These are phyloP conservation scores for Phyllotreta cruciferae DNA, from an alignment of 2,888 invertebrate species.

Conservation along the genomic window DNA sequence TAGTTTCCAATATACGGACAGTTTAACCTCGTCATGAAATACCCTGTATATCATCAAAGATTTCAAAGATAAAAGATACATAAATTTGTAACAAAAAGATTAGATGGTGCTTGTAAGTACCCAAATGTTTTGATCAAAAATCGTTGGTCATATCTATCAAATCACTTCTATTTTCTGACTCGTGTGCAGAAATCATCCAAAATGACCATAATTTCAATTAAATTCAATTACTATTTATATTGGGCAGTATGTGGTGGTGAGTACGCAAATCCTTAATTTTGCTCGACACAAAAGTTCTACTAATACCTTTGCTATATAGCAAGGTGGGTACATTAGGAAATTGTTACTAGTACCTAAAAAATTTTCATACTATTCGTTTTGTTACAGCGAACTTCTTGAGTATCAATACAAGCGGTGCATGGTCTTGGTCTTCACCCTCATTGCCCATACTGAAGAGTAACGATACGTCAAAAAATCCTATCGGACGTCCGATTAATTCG, in stretches of 20 bases:
- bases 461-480: conserved; percentile 1
- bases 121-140: too few species aligned
- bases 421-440: conserved; percentile 3
- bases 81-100: too few species aligned
- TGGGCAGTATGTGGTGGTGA: conserved; percentile 7
- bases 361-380: not conserved
- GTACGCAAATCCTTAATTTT: not conserved
- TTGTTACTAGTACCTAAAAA: not conserved
- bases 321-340: not conserved
- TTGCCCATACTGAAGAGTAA: conserved; percentile 5
- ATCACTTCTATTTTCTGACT: not conserved
- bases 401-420: conserved; percentile 6
- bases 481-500: conserved; percentile 8
- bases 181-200: conserved; percentile 2
- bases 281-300: not conserved
- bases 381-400: conserved; percentile 5
- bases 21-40: too few species aligned
- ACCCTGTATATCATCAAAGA: too few species aligned
- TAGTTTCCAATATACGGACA: too few species aligned
- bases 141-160: too few species aligned
- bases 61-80: too few species aligned
- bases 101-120: too few species aligned
- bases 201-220: not conserved
- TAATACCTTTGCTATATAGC: too few species aligned
- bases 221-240: conserved; percentile 1